Evolutionary conservation across 2,888 invertebrate genomes (phyloP), one percentile per base, ranked within the genome.

Genomic region (Coleophora deauratella): DNA sequence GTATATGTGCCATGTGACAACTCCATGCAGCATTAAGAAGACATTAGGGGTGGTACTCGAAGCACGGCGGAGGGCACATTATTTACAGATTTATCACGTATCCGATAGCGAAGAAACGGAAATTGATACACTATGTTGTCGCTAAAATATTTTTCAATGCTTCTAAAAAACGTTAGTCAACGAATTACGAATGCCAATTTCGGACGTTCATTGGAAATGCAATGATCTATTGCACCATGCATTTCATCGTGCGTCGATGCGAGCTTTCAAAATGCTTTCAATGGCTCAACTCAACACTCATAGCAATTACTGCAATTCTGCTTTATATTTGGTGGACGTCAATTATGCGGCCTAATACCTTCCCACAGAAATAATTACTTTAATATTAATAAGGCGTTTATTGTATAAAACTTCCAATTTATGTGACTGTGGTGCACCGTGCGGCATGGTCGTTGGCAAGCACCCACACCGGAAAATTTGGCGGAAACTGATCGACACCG

Each of bases 231-330:
- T 74, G 74, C 67, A 66, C 66, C 67, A 68, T 73, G 71, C 71
- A 67, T 76, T 78, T 77, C 76, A 77, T 78, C 70, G 72, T 62
- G 63, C 64, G 68, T 70, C 64, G 67, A 67, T 70, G 66, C 57
- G 68, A 74, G 79, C 80, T 81, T 79, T 81, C 78, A 80, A 75
- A 80, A 81, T 79, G 75, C 80, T 81, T 80, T 81, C 78, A 78
- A 72, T 72, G 71, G 71, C 66, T 68, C 72, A 79, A 75, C 67
- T n/a, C n/a, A n/a, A 72, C 62, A 65, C 58, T 66, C 64, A 65
- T 70, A 67, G 63, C 71, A 73, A 76, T 74, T 71, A n/a, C n/a
- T n/a, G n/a, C n/a, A n/a, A n/a, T n/a, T n/a, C n/a, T n/a, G n/a
- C n/a, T n/a, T n/a, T n/a, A n/a, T n/a, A n/a, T n/a, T n/a, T n/a